Evolutionary conservation across 2,888 invertebrate genomes (phyloP).

Genomic region (Sclerodermus sp.): DNA sequence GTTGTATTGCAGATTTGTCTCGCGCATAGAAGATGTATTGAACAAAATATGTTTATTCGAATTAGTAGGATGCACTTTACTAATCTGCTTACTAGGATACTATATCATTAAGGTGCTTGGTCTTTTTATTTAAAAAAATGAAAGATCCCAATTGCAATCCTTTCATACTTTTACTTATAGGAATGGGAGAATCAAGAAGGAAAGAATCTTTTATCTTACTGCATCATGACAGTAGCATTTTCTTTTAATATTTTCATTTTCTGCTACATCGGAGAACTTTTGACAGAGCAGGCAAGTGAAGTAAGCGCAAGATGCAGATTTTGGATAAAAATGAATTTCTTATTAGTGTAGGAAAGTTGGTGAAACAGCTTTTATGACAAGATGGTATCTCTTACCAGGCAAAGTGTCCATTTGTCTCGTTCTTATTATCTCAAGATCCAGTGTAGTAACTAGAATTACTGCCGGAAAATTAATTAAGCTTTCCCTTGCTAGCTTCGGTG

Average conservation of each 20-base stretch:
- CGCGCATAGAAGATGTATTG: slow-evolving; percentile 12
- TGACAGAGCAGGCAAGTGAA: slow-evolving; percentile 17
- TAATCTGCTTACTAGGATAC: slow-evolving; percentile 9
- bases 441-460: neutral
- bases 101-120: too few relatives aligned
- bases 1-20: neutral
- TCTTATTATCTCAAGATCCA: slow-evolving; percentile 7
- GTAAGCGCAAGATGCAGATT: neutral
- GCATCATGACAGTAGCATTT: slow-evolving; percentile 15
- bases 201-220: slow-evolving; percentile 15
- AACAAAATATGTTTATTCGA: slow-evolving; percentile 18
- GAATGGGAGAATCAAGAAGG: slow-evolving; percentile 20
- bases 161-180: too few relatives aligned
- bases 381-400: slow-evolving; percentile 15
- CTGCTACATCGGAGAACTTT: slow-evolving; percentile 28
- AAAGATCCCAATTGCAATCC: too few relatives aligned
- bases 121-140: too few relatives aligned
- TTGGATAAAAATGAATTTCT: neutral
- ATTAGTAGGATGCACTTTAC: slow-evolving; percentile 15
- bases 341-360: slow-evolving; percentile 13
- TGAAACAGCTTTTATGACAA: slow-evolving; percentile 6
- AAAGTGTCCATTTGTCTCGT: slow-evolving; percentile 2
- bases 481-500: neutral
- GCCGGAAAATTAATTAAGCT: slow-evolving; percentile 4
- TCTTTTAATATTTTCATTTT: slow-evolving; percentile 28